A percentile compares a stretch with the other conserved stretches of the same genome.
These are phyloP conservation scores for Dione juno DNA, from an alignment of 2,888 invertebrate species.

Conservation along the genomic window DNA sequence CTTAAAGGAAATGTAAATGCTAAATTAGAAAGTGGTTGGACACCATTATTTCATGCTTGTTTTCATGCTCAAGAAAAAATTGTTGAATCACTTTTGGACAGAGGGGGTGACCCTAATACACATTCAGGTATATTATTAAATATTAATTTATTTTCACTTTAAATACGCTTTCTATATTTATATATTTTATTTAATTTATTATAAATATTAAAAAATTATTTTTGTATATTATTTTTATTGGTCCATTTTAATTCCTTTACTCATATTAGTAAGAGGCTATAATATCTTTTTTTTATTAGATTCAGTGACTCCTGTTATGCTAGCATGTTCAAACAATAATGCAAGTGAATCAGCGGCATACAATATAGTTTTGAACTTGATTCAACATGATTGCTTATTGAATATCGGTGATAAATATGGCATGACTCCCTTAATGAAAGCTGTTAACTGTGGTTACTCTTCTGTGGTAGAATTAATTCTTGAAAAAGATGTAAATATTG, in stretches of 20 bases:
- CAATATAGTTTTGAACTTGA: conserved; percentile 76
- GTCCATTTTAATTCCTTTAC: too few species aligned
- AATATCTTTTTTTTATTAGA: conserved; percentile 62
- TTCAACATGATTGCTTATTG: conserved; percentile 79
- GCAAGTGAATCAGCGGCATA: conserved; percentile 69
- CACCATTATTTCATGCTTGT: conserved; percentile 84
- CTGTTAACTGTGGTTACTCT: conserved; percentile 81
- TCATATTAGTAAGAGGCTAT: neutral
- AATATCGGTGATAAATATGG: conserved; percentile 83
- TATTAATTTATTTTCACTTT: conserved; percentile 1
- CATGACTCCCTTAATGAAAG: conserved; percentile 86
- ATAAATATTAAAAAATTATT: too few species aligned
- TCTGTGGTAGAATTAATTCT: conserved; percentile 81
- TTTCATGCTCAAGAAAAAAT: conserved; percentile 82
- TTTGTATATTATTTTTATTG: neutral
- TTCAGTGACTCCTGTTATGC: conserved; percentile 85
- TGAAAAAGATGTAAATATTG: conserved; percentile 78
- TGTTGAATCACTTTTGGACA: conserved; percentile 76
- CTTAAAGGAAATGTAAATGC: conserved; percentile 64
- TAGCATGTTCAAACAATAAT: conserved; percentile 84
- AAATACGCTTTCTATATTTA: neutral
- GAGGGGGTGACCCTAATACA: conserved; percentile 84
- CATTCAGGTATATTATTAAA: conserved; percentile 62
- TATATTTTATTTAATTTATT: neutral
- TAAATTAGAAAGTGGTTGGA: conserved; percentile 84